Evolutionary conservation across 1,140 invertebrate species (phyloP), one percentile per base, ranked within the genome.

Genomic region (Trichonephila inaurata): DNA sequence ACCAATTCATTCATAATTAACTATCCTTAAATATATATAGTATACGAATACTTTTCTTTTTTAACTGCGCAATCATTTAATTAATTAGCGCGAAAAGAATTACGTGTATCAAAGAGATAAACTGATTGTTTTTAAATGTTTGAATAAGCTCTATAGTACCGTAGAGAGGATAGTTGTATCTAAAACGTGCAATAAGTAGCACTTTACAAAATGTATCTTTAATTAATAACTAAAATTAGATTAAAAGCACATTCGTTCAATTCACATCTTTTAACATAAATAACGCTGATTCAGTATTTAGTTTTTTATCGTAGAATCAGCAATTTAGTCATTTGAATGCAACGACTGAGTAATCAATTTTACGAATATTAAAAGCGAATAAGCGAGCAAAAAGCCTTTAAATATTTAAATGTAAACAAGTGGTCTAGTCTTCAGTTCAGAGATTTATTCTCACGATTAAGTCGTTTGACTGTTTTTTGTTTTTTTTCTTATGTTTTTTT

Each of bases 361-460:
- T 40, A 40, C 24, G 28, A 77, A 33, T 77, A 28, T 33, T 40
- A 18, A 77, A 77, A 40, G 16, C 66, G n/a, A 69, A 24, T n/a
- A 69, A 69, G 33, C 24, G 18, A 12, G 16, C 12, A 77, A 77
- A 40, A 77, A 33, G 33, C 16, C 5, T 33, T 40, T 33, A 40
- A 33, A 77, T 33, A 0, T 72, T 24, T 16, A 72, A 40, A 40
- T 28, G 33, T 33, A 77, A 77, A 19, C 72, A 77, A 77, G 28
- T 18, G 0, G 18, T 6, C 16, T 33, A 40, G 72, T 33, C 12
- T 14, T 33, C 28, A 40, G 33, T 40, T 28, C 6, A 16, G 33
- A 40, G 72, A 77, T 77, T 77, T 77, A 77, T 77, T 33, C 28
- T 33, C 28, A 77, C 33, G 66, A 69, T 69, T 24, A 69, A 24